Conservation (phyloP, 2,888 invertebrate species). For the Tenodera sinensis region DNA sequence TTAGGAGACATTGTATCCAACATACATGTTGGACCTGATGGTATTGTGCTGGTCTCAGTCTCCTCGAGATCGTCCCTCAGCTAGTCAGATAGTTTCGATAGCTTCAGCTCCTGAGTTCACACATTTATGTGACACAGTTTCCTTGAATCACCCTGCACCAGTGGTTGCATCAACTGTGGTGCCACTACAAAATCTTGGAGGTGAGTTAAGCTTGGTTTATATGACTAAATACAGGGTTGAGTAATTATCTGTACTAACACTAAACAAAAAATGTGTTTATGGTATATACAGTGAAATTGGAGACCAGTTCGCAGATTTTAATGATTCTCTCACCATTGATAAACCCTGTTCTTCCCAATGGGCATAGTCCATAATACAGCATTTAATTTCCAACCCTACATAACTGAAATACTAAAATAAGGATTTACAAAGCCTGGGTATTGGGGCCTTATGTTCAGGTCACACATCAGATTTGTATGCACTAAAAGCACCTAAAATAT, state of each 20-base stretch:
- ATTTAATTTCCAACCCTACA: too few relatives aligned
- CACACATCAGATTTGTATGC: too few relatives aligned
- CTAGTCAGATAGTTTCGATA: slow-evolving; percentile 90
- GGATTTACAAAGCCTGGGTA: too few relatives aligned
- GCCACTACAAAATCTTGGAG: slow-evolving; percentile 2
- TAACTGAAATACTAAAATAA: too few relatives aligned
- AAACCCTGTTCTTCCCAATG: too few relatives aligned
- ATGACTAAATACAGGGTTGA: too few relatives aligned
- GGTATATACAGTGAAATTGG: neutral
- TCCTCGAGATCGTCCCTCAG: slow-evolving; percentile 81
- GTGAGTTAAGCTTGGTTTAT: neutral
- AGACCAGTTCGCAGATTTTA: too few relatives aligned
- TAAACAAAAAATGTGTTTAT: neutral
- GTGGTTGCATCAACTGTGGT: slow-evolving; percentile 57
- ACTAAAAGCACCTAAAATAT: too few relatives aligned
- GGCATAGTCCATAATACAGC: too few relatives aligned
- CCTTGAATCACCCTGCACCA: slow-evolving; percentile 64
- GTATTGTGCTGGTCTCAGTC: slow-evolving; percentile 92
- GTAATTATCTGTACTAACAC: too few relatives aligned
- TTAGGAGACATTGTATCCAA: slow-evolving; percentile 76
- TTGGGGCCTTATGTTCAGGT: too few relatives aligned
- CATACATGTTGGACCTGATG: slow-evolving; percentile 90
- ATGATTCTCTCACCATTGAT: too few relatives aligned
- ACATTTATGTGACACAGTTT: slow-evolving; percentile 76
- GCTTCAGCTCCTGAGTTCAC: slow-evolving; percentile 90